Evolutionary conservation across 1,140 invertebrate species (phyloP), one percentile per base, ranked within the genome.

Genomic region (Diabrotica virgifera): DNA sequence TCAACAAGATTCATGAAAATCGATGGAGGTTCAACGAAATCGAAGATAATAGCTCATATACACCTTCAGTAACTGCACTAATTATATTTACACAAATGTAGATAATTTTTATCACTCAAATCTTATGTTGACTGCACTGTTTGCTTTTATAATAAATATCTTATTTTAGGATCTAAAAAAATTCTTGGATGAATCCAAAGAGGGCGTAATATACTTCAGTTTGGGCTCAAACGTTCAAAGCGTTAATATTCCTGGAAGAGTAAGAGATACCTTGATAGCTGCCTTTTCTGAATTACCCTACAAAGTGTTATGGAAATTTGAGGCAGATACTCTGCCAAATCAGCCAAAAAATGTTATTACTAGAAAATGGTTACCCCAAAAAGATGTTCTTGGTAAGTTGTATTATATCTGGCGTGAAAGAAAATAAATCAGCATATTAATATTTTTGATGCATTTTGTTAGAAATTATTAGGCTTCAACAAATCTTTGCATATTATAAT

Each of bases 351-450:
- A 91, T 79, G 79, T 92, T 0, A 80, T 85, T 63, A 75, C 87
- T 2, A 81, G 78, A 24, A 84, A 84, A 62, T 91, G 90, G 89
- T 72, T 90, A 5, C 89, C 89, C 0, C 89, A 92, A 71, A 85
- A 85, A 63, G 88, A 89, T 71, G 80, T 90, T 65, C 76, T 90
- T 67, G 83, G 87, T 89, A 77, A 81, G 6, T 24, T 24, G 4
- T 24, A 24, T 24, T 24, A 24, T 24, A 24, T 24, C 24, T 24
- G 4, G 24, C 24, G 24, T 24, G 24, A 24, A 24, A 24, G 6
- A 0, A 13, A 6, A 2, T 8, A 36, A 8, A 0, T 24, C 14
- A 35, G 6, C 5, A 10, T 2, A 55, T 55, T 14, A 9, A 50
- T 12, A 50, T 50, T 12, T 10, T 50, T 5, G 9, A 9, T 50